phyloP scores from a whole-genome alignment of 2,888 invertebrate genomes.

The Meta bourneti region DNA sequence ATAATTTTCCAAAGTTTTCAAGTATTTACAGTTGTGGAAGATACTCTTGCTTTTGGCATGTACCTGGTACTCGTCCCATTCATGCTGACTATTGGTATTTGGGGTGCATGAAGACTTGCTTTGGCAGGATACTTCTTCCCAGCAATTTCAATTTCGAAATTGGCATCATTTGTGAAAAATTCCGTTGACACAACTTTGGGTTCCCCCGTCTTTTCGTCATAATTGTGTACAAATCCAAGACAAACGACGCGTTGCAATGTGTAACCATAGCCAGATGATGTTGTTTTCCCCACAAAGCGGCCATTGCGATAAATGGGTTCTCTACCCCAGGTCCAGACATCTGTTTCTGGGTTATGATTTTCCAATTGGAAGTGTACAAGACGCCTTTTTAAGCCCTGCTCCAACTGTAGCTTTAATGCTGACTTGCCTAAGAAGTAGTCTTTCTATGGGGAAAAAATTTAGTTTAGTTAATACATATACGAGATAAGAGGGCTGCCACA shows the following conservation, averaged over 20 bases:
- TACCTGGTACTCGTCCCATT: slow-evolving; percentile 75
- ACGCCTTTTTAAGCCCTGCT: slow-evolving; percentile 91
- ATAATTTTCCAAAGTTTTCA: neutral
- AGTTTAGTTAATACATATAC: neutral
- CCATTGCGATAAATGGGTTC: slow-evolving; percentile 96
- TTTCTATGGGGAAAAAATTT: slow-evolving; percentile 82
- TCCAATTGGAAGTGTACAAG: slow-evolving; percentile 95
- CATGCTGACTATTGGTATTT: slow-evolving; percentile 80
- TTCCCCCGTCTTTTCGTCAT: slow-evolving; percentile 83
- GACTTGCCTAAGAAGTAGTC: slow-evolving; percentile 92
- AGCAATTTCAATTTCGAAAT: slow-evolving; percentile 96
- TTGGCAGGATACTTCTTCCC: slow-evolving; percentile 90
- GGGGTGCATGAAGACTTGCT: slow-evolving; percentile 82
- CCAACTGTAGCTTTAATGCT: slow-evolving; percentile 90
- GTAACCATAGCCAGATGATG: slow-evolving; percentile 97
- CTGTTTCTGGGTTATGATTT: slow-evolving; percentile 93
- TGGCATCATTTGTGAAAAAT: slow-evolving; percentile 88
- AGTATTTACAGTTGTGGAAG: neutral
- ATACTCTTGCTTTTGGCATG: slow-evolving; percentile 76
- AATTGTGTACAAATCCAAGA: slow-evolving; percentile 88
- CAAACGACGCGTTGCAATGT: slow-evolving; percentile 96
- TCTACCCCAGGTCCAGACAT: slow-evolving; percentile 97
- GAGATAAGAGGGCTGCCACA: too few species aligned
- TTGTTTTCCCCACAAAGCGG: slow-evolving; percentile 93
- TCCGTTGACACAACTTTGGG: slow-evolving; percentile 89